phyloP scores from a whole-genome alignment of 2,888 invertebrate genomes.

The Macrophya alboannulata region DNA sequence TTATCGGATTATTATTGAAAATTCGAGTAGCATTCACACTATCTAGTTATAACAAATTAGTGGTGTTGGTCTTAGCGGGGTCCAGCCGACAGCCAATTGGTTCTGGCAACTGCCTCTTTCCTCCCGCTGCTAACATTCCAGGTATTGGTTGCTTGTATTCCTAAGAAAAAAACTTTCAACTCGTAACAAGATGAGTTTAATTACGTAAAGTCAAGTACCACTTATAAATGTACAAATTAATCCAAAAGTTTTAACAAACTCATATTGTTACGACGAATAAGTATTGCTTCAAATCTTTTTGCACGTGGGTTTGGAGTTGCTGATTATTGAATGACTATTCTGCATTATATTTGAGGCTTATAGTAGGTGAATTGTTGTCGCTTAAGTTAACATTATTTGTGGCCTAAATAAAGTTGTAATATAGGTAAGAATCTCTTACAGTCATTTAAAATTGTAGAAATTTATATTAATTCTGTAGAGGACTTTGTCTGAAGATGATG shows the following conservation, averaged over 20 bases:
- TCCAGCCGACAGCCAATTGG: constrained; percentile 77
- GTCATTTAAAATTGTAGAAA: neutral
- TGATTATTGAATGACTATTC: constrained; percentile 33
- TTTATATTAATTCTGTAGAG: neutral
- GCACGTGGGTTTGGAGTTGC: constrained; percentile 30
- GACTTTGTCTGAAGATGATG: neutral
- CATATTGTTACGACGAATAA: constrained; percentile 26
- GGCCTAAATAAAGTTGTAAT: constrained; percentile 31
- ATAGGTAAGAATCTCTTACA: neutral
- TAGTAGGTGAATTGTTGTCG: constrained; percentile 39
- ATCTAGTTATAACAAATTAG: constrained; percentile 70
- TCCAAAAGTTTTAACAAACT: constrained; percentile 27
- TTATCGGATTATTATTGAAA: constrained; percentile 6
- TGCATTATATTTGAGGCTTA: constrained; percentile 29
- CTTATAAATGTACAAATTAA: constrained; percentile 1
- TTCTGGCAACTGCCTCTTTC: constrained; percentile 76
- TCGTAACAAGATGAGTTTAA: constrained; percentile 37
- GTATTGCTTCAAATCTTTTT: constrained; percentile 41
- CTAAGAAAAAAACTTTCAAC: constrained; percentile 53
- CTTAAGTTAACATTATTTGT: constrained; percentile 40
- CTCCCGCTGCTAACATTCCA: constrained; percentile 76
- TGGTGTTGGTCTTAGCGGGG: constrained; percentile 77
- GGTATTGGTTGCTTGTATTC: constrained; percentile 74
- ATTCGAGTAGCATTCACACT: constrained; percentile 45
- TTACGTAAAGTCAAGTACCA: neutral